These are phyloP conservation scores for Peromyscus eremicus DNA, from an alignment of 2,797 vertebrate species.

Conservation along the genomic window DNA sequence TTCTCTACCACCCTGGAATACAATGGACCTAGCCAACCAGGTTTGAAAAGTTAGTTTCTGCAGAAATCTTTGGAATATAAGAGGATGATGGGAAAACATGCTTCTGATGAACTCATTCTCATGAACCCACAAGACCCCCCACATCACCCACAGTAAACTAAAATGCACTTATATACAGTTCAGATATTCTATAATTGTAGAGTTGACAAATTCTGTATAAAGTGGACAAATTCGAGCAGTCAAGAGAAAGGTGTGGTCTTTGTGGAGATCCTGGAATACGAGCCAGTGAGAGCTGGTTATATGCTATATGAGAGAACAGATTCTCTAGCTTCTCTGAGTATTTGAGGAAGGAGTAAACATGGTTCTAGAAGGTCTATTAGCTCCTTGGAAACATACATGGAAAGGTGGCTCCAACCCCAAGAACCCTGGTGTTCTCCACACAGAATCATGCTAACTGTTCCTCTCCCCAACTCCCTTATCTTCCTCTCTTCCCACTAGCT, in stretches of 20 bases:
- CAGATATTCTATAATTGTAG: not conserved
- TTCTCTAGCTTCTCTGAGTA: not conserved
- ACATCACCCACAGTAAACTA: not conserved
- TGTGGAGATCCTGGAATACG: not conserved
- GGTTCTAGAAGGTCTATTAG: not conserved
- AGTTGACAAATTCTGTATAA: not conserved
- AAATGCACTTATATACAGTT: not conserved
- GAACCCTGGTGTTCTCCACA: not conserved
- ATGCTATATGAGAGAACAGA: not conserved
- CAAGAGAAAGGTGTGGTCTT: not conserved
- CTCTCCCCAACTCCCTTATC: not conserved
- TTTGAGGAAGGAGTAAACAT: not conserved
- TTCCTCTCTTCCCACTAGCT: not conserved
- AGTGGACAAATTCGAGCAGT: not conserved
- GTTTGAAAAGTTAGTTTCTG: not conserved
- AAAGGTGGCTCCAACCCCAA: not conserved
- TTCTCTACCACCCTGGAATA: not conserved
- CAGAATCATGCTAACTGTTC: not conserved
- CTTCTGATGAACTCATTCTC: conserved; percentile 10
- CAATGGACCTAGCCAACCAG: not conserved
- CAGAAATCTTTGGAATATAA: not conserved
- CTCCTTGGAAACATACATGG: not conserved
- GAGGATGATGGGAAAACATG: not conserved
- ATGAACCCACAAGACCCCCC: not conserved
- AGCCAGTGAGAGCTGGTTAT: not conserved